Evolutionary conservation across 2,797 vertebrate species (phyloP).

Genomic region (Bradypodion ventrale): DNA sequence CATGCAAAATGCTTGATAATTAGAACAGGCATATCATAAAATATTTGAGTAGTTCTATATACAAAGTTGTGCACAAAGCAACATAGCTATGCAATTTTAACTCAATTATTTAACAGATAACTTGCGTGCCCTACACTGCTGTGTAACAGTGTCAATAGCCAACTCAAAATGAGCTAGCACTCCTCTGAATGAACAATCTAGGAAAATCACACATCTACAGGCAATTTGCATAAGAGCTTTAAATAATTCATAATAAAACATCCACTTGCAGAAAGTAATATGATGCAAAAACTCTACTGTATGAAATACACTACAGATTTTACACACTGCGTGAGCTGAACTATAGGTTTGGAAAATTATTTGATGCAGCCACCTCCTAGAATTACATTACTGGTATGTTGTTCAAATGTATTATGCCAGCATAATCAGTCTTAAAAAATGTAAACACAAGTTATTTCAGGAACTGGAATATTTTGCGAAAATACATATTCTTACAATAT

Average conservation of each 20-base stretch:
- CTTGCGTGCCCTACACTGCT: constrained; percentile 65
- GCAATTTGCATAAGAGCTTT: constrained; percentile 51
- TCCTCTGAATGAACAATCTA: constrained; percentile 75
- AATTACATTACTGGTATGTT: constrained; percentile 64
- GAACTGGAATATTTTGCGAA: constrained; percentile 65
- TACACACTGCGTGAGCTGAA: constrained; percentile 54
- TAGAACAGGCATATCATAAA: constrained; percentile 85
- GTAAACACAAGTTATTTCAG: constrained; percentile 69
- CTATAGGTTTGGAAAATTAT: constrained; percentile 51
- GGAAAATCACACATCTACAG: constrained; percentile 52
- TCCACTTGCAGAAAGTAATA: constrained; percentile 47
- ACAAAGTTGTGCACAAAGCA: constrained; percentile 87
- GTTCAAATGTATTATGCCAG: constrained; percentile 60
- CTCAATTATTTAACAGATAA: constrained; percentile 64
- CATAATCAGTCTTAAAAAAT: constrained; percentile 52
- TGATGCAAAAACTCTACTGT: constrained; percentile 55
- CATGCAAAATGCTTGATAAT: constrained; percentile 91
- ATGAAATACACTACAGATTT: constrained; percentile 55
- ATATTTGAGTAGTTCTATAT: constrained; percentile 85
- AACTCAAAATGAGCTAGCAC: constrained; percentile 72
- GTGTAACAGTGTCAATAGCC: constrained; percentile 62
- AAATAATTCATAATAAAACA: constrained; percentile 57
- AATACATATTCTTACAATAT: constrained; percentile 48
- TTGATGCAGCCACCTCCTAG: constrained; percentile 63
- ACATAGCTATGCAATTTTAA: constrained; percentile 74